Evolutionary conservation across 2,797 vertebrate genomes (phyloP), one percentile per base, ranked within the genome.

Genomic region (Silurus aristotelis): DNA sequence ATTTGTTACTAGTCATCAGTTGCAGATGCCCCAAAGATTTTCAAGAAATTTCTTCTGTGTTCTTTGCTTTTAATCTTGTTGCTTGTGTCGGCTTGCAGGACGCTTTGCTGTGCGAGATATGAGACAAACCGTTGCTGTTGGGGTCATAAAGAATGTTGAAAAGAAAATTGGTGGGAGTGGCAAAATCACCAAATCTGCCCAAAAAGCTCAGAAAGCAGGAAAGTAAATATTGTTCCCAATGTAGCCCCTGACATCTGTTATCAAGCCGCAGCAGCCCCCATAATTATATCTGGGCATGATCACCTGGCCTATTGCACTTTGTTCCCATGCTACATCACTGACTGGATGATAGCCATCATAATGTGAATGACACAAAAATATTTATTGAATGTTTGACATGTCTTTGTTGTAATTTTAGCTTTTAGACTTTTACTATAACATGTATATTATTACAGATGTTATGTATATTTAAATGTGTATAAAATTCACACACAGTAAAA

Each of bases 81-180:
- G 58, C 19, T 2, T 84, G 25, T 76, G 31, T 85, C 38, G 86
- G 58, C 85, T 77, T 60, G 14, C 83, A 90, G 96, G 96, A 86
- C 96, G 95, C 77, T 97, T 96, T 81, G 96, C 96, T 2, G 96
- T 96, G 72, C 93, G 96, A 85, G 95, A 97, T 90, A 97, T 97
- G 96, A 95, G 95, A 79, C 96, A 96, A 93, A 96, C 95, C 0
- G 96, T 97, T 61, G 96, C 95, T 46, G 95, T 96, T 66, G 96
- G 96, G 86, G 96, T 96, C 91, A 96, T 97, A 92, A 97, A 97
- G 92, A 95, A 93, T 9, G 96, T 96, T 80, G 96, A 96, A 81
- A 96, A 96, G 94, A 96, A 96, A 92, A 93, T 94, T 31, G 93
- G 94, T 20, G 95, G 95, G 89, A 92, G 94, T 75, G 95, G 95